phyloP scores from a whole-genome alignment of 2,888 invertebrate genomes.

The Adelphocoris suturalis region DNA sequence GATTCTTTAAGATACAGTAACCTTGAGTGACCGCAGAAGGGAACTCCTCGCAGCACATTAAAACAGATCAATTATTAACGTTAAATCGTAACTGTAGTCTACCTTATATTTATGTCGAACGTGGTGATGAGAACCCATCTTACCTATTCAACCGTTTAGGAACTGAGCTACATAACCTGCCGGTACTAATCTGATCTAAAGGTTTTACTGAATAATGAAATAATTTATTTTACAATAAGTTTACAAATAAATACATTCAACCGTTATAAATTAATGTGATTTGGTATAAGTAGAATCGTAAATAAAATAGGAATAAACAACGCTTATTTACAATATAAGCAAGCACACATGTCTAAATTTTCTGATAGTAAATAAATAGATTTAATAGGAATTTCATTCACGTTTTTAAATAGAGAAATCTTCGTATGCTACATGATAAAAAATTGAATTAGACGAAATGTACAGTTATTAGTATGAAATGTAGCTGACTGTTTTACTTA shows the following conservation, averaged over 20 bases:
- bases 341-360: not conserved
- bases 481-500: not conserved
- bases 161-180: no score
- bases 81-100: no score
- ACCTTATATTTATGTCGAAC: no score
- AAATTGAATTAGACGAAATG: slow-evolving; percentile 4
- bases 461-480: not conserved
- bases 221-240: slow-evolving; percentile 14
- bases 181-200: no score
- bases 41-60: no score
- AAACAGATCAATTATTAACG: no score
- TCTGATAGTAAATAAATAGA: not conserved
- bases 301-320: not conserved
- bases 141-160: no score
- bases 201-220: not conserved
- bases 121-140: no score
- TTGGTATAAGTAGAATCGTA: not conserved
- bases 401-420: not conserved
- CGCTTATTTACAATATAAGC: not conserved
- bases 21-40: no score
- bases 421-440: not conserved
- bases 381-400: slow-evolving; percentile 9
- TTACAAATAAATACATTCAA: not conserved
- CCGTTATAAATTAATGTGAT: not conserved
- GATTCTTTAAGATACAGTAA: no score